A percentile compares a stretch with the other conserved stretches of the same genome.
These are phyloP conservation scores for Ylistrum balloti DNA, from an alignment of 1,140 invertebrate genomes.

Conservation along the genomic window DNA sequence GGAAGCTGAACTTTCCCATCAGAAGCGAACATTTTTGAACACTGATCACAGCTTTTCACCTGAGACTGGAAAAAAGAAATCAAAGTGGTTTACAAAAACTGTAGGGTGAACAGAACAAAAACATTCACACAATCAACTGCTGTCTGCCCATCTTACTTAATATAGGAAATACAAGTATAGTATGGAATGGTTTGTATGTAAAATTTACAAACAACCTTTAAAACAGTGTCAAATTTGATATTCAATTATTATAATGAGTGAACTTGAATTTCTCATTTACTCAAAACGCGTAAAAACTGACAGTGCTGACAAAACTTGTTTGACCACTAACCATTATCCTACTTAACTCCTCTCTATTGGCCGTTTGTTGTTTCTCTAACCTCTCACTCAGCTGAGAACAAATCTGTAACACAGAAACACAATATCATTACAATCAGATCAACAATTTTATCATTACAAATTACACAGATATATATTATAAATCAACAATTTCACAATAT, in stretches of 20 bases:
- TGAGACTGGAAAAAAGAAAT: conserved; percentile 67
- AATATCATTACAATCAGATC: too few species aligned
- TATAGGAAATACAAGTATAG: too few species aligned
- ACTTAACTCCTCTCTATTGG: conserved; percentile 77
- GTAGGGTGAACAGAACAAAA: too few species aligned
- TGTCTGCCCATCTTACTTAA: too few species aligned
- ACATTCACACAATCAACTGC: too few species aligned
- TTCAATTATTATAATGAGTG: too few species aligned
- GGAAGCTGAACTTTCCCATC: conserved; percentile 76
- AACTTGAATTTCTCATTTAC: background rate
- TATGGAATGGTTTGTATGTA: too few species aligned
- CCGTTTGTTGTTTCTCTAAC: conserved; percentile 91
- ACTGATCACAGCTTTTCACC: conserved; percentile 77
- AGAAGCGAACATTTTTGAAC: conserved; percentile 75
- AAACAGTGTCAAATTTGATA: background rate
- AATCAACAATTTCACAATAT: too few species aligned
- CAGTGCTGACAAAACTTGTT: background rate
- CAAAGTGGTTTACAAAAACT: too few species aligned
- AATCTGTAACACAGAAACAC: conserved; percentile 85
- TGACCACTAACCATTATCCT: conserved; percentile 78
- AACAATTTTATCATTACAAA: too few species aligned
- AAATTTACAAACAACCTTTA: background rate
- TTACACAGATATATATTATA: too few species aligned
- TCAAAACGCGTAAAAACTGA: too few species aligned
- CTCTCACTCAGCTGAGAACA: conserved; percentile 88